phyloP scores from a whole-genome alignment of 2,113 vertebrate genomes.

The Circaetus gallicus region DNA sequence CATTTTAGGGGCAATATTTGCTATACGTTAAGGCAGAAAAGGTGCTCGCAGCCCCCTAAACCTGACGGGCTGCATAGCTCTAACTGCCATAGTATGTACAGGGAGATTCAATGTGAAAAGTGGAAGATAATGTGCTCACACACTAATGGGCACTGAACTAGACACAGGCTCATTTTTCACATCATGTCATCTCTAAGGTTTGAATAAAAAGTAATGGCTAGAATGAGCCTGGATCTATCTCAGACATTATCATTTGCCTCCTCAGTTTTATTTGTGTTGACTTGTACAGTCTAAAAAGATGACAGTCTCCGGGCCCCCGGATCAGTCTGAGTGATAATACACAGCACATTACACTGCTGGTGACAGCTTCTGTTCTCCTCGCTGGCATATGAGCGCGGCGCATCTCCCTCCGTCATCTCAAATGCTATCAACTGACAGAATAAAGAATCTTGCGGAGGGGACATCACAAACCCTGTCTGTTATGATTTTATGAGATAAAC shows the following conservation, averaged over 20 bases:
- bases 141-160: constrained; percentile 98
- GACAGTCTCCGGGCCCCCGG: constrained; percentile 88
- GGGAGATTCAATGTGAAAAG: constrained; percentile 90
- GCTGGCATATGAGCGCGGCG: constrained; percentile 86
- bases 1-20: constrained; percentile 66
- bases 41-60: constrained; percentile 77
- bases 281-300: constrained; percentile 93
- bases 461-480: constrained; percentile 98
- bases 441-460: constrained; percentile 87
- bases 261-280: constrained; percentile 99
- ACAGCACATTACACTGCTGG: constrained; percentile 83
- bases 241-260: constrained; percentile 93
- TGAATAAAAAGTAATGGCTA: constrained; percentile 96
- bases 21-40: constrained; percentile 69
- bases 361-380: constrained; percentile 93
- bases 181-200: constrained; percentile 98
- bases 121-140: constrained; percentile 96
- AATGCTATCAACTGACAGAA: constrained; percentile 96
- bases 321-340: constrained; percentile 96
- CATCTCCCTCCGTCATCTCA: constrained; percentile 92
- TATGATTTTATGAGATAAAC: constrained; percentile 94
- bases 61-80: constrained; percentile 80
- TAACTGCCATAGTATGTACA: constrained; percentile 81
- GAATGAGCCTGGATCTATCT: constrained; percentile 91
- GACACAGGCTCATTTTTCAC: constrained; percentile 99